Base-by-base conservation (phyloP, 2,797 vertebrate genomes). In the Catharus ustulatus region DNA sequence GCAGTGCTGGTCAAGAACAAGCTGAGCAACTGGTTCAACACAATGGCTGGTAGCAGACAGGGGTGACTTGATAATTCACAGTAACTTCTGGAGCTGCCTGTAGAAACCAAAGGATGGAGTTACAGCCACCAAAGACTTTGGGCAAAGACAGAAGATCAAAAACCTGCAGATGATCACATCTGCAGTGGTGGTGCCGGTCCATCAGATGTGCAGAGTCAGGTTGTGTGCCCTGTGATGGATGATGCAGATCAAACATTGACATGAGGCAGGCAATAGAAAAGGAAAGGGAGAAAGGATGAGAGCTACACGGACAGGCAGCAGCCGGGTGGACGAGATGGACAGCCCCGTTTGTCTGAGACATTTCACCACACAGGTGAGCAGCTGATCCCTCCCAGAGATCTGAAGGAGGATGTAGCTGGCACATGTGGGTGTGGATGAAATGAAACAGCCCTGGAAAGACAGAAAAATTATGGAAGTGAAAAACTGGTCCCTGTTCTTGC, bases 21-120 rank as follows among this genome's bases (percentile, higher is more conserved):
- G 96, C 95, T 92, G 96, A 96, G 91, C 85, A 94, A 96, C 95
- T 95, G 96, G 96, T 96, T 96, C 77, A 92, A 14, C 77, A 71
- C 96, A 91, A 49, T 26, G 79, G 61, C 71, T 95, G 62, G 79
- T 66, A 93, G 63, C 86, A 93, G 88, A 69, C 90, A 67, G 77
- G 77, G 40, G 42, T 81, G 80, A 84, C 77, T 84, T 84, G 83
- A 84, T 96, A 91, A 90, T 82, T 90, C 22, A 5, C 67, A 87
- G 69, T 9, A 85, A 34, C 79, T 94, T 86, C 85, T 93, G 87
- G 69, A 88, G 48, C 77, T 94, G 80, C 77, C 55, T 26, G 16
- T 59, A 91, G 87, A 71, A 86, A 71, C 69, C 1, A 2, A 89
- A 90, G 95, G 83, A 96, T 59, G 63, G 77, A 91, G 71, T 42